Evolutionary conservation across 2,113 vertebrate species (phyloP).

Genomic region (Argyrosomus japonicus): DNA sequence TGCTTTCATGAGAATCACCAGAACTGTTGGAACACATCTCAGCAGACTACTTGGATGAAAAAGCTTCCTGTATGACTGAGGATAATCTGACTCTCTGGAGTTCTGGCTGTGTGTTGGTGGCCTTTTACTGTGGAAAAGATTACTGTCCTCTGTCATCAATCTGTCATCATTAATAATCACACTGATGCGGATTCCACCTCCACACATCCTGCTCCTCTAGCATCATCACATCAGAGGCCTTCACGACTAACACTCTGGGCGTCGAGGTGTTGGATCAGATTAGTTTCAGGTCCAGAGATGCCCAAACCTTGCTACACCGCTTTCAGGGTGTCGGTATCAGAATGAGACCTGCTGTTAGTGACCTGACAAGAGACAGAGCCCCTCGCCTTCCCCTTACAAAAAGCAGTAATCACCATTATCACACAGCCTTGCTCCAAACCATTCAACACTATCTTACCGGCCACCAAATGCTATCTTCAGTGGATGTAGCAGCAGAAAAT

Average conservation of each 20-base stretch:
- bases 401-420: conserved; percentile 60
- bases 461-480: conserved; percentile 55
- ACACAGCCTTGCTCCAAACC: not conserved
- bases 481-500: conserved; percentile 66
- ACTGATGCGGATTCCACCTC: conserved; percentile 47
- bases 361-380: conserved; percentile 24
- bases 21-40: conserved; percentile 4
- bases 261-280: conserved; percentile 39
- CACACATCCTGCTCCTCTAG: conserved; percentile 54
- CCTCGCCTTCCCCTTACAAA: conserved; percentile 41
- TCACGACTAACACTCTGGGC: conserved; percentile 2
- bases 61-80: conserved; percentile 9
- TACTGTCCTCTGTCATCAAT: conserved; percentile 47
- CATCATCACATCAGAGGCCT: conserved; percentile 27
- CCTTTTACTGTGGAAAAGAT: conserved; percentile 56
- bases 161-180: conserved; percentile 54
- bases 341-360: conserved; percentile 27
- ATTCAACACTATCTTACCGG: conserved; percentile 46
- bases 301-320: not conserved
- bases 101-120: conserved; percentile 37
- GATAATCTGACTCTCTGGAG: conserved; percentile 35
- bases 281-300: conserved; percentile 26
- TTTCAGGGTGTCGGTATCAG: conserved; percentile 16
- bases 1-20: conserved; percentile 34
- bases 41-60: conserved; percentile 26